phyloP scores from a whole-genome alignment of 2,797 vertebrate species.

The Pseudochirops cupreus region DNA sequence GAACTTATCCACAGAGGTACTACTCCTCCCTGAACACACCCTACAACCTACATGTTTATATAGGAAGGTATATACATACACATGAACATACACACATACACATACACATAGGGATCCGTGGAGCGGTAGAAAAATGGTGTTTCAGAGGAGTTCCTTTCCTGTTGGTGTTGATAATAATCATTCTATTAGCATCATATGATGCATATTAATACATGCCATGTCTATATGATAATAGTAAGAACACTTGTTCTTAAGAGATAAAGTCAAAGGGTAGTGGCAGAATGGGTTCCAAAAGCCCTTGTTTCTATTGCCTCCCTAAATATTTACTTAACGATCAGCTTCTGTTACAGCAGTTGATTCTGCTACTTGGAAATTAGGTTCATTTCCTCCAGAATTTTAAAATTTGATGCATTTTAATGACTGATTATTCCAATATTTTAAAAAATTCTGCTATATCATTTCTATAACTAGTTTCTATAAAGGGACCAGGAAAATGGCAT shows the following conservation, averaged over 20 bases:
- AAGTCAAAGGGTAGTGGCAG: not conserved
- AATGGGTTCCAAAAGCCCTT: not conserved
- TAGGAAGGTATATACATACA: not conserved
- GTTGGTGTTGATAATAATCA: not conserved
- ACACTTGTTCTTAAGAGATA: not conserved
- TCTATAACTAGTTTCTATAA: slow-evolving; percentile 11
- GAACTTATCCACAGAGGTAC: too few species aligned
- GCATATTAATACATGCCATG: not conserved
- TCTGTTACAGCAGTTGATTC: not conserved
- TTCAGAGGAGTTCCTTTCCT: not conserved
- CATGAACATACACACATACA: not conserved
- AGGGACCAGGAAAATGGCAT: not conserved
- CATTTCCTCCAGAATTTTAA: slow-evolving; percentile 26
- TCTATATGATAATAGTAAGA: not conserved
- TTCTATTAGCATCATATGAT: not conserved
- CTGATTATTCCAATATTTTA: not conserved
- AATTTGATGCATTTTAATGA: not conserved
- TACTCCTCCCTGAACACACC: too few species aligned
- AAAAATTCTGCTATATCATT: not conserved
- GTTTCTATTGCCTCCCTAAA: not conserved
- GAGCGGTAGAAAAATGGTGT: not conserved
- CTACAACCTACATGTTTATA: too few species aligned
- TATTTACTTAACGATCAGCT: not conserved
- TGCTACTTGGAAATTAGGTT: not conserved
- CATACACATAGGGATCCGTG: not conserved